A percentile compares a stretch with the other conserved stretches of the same genome.
Evolutionary conservation across 2,797 vertebrate genomes (phyloP).

Genomic region (Rachycentron canadum): DNA sequence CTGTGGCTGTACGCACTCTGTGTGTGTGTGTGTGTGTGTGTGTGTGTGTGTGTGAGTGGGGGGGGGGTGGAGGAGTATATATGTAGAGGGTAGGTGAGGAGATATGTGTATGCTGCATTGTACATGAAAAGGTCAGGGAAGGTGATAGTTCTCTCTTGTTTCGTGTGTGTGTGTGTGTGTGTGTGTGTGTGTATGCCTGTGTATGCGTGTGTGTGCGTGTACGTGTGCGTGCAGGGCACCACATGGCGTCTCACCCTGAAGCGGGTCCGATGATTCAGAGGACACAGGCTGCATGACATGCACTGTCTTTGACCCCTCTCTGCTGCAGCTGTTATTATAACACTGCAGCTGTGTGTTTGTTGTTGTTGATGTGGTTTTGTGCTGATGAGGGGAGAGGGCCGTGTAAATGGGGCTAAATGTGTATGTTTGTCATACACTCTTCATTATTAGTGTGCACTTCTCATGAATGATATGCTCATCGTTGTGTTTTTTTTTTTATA

Average conservation of each 20-base stretch:
- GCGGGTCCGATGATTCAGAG: conserved; percentile 75
- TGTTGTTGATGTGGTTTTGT: conserved; percentile 34
- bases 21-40: conserved; percentile 15
- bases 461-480: conserved; percentile 41
- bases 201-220: conserved; percentile 20
- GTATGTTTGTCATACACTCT: conserved; percentile 48
- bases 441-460: conserved; percentile 36
- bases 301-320: conserved; percentile 76
- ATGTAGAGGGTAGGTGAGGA: conserved; percentile 13
- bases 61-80: too few relatives aligned
- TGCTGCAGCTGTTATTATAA: conserved; percentile 71
- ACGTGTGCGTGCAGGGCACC: conserved; percentile 42
- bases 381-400: conserved; percentile 1
- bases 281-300: conserved; percentile 69
- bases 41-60: neutral
- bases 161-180: conserved; percentile 26
- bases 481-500: conserved; percentile 41
- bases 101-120: conserved; percentile 47
- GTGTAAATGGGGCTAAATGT: conserved; percentile 46
- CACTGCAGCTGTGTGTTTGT: conserved; percentile 69
- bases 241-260: conserved; percentile 65
- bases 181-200: conserved; percentile 19
- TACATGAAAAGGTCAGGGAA: conserved; percentile 73
- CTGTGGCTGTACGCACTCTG: conserved; percentile 11
- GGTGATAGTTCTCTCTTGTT: conserved; percentile 41